Evolutionary conservation across 2,797 vertebrate genomes (phyloP).

Genomic region (Ispidina lecontei): DNA sequence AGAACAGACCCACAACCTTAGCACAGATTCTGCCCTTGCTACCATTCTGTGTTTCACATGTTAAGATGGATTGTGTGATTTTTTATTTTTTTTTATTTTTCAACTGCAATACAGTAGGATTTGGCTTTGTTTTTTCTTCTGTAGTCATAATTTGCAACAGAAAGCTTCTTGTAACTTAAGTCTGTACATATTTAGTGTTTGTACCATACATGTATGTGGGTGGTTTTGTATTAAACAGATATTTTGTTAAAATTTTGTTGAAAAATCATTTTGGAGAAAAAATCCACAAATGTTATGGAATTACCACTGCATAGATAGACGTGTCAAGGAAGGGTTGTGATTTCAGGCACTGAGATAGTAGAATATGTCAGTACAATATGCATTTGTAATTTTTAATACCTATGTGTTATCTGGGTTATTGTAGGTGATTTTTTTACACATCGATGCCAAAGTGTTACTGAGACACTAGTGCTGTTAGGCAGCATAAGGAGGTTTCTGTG

Average conservation of each 20-base stretch:
- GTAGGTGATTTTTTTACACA: neutral
- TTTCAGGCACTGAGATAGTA: neutral
- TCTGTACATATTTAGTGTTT: neutral
- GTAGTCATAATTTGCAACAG: neutral
- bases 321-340: neutral
- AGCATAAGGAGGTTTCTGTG: neutral
- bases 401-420: neutral
- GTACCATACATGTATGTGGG: rapidly evolving
- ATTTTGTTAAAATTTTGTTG: neutral
- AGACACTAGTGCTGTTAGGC: too few relatives aligned
- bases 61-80: neutral
- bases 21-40: neutral
- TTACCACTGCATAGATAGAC: neutral
- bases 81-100: too few relatives aligned
- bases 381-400: neutral
- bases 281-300: neutral
- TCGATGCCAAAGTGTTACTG: neutral
- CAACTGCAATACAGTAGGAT: neutral
- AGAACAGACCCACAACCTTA: neutral
- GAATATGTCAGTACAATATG: neutral
- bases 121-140: neutral
- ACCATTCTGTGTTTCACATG: too few relatives aligned
- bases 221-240: neutral
- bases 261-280: neutral
- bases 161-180: neutral